These are phyloP conservation scores for Rhagonycha lutea DNA, from an alignment of 2,888 invertebrate genomes.

Conservation along the genomic window DNA sequence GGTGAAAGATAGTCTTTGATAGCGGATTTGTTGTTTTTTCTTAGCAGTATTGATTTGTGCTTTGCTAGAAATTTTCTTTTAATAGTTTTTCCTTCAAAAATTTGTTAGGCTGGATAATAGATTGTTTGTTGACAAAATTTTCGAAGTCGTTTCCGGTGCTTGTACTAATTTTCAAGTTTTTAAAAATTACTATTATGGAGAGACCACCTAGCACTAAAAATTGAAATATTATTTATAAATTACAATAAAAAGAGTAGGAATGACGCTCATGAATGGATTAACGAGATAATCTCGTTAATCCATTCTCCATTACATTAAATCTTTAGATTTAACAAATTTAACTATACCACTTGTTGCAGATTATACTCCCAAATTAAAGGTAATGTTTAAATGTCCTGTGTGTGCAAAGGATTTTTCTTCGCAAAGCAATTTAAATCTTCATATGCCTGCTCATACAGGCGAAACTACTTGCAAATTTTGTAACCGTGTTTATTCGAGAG, in stretches of 20 bases:
- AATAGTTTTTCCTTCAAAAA: neutral
- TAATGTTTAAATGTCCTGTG: neutral
- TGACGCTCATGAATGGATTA: too few species aligned
- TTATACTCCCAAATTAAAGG: neutral
- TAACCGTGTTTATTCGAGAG: conserved; percentile 10
- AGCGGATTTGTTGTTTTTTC: neutral
- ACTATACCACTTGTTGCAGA: conserved; percentile 6
- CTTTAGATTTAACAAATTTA: neutral
- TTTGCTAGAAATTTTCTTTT: neutral
- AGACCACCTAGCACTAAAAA: too few species aligned
- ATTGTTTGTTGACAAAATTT: neutral
- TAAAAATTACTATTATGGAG: neutral
- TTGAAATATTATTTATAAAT: too few species aligned
- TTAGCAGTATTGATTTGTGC: neutral
- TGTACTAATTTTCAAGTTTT: neutral
- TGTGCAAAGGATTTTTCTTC: conserved; percentile 5
- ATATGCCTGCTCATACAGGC: conserved; percentile 9
- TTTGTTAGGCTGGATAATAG: neutral
- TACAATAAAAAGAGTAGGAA: too few species aligned
- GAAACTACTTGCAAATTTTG: conserved; percentile 8
- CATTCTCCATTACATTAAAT: too few species aligned
- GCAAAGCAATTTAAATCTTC: conserved; percentile 3
- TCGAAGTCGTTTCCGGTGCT: too few species aligned
- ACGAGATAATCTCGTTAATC: too few species aligned
- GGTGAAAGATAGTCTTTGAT: neutral